Percentiles rank a stretch among this genome's conserved stretches.
phyloP scores from a whole-genome alignment of 2,888 invertebrate species.

The Anticlea derivata region DNA sequence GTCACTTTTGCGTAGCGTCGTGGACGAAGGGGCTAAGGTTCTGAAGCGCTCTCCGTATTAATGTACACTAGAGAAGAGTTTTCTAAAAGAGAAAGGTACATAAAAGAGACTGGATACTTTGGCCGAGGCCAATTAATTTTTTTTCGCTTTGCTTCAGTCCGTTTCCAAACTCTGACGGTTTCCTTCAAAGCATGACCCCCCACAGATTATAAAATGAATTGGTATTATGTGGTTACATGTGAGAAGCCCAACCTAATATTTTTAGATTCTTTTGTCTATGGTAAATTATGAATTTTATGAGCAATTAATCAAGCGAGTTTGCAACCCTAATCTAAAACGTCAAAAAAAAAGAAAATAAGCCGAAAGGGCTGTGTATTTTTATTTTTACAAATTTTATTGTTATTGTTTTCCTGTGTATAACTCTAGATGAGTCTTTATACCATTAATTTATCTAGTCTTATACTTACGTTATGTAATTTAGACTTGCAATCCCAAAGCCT shows the following conservation, averaged over 20 bases:
- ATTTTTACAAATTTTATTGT: constrained; percentile 73
- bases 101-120: too few species aligned
- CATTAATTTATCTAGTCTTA: constrained; percentile 73
- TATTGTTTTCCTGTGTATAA: constrained; percentile 65
- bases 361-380: constrained; percentile 68
- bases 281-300: constrained; percentile 62
- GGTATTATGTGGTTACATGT: not conserved
- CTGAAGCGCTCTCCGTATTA: too few species aligned
- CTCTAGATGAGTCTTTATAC: constrained; percentile 56
- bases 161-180: too few species aligned
- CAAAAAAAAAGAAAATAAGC: constrained; percentile 70
- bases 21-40: too few species aligned
- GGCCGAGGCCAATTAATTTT: too few species aligned
- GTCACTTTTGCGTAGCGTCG: too few species aligned
- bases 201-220: too few species aligned
- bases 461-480: constrained; percentile 58
- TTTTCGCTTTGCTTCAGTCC: too few species aligned
- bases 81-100: too few species aligned
- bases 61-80: too few species aligned
- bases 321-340: constrained; percentile 81
- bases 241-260: constrained; percentile 2
- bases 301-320: constrained; percentile 71
- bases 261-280: constrained; percentile 48
- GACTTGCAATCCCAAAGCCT: constrained; percentile 59
- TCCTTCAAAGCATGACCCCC: too few species aligned